A percentile compares a stretch with the other conserved stretches of the same genome.
Evolutionary conservation across 1,140 invertebrate species (phyloP).

Genomic region (Drosophila insularis): DNA sequence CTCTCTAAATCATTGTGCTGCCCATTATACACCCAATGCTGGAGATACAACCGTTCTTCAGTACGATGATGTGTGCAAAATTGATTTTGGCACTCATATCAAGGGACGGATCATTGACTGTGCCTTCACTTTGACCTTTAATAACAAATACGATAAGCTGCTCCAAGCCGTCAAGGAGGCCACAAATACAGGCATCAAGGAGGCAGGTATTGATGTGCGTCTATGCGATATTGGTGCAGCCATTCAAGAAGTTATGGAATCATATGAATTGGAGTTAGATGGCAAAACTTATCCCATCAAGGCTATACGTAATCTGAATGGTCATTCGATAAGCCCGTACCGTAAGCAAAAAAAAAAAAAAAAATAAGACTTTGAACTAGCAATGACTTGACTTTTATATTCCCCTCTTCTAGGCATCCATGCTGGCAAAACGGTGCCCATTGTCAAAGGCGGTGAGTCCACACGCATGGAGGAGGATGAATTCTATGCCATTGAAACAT

Average conservation of each 20-base stretch:
- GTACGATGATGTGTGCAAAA: slow-evolving; percentile 99
- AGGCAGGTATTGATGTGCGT: slow-evolving; percentile 97
- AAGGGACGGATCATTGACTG: slow-evolving; percentile 99
- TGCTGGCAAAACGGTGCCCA: slow-evolving; percentile 99
- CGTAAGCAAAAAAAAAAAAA: slow-evolving; percentile 83
- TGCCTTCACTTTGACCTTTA: slow-evolving; percentile 98
- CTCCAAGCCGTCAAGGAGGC: slow-evolving; percentile 98
- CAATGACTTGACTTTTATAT: not conserved
- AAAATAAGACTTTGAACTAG: not conserved
- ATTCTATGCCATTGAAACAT: slow-evolving; percentile 99
- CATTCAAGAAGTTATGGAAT: slow-evolving; percentile 99
- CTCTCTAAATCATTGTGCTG: slow-evolving; percentile 98
- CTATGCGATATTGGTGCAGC: slow-evolving; percentile 98
- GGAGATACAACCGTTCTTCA: slow-evolving; percentile 97
- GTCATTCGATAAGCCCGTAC: slow-evolving; percentile 98
- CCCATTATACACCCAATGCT: slow-evolving; percentile 99
- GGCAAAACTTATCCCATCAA: slow-evolving; percentile 98
- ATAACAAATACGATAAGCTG: slow-evolving; percentile 97
- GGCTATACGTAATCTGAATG: slow-evolving; percentile 98
- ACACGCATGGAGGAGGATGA: slow-evolving; percentile 99
- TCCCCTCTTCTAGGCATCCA: slow-evolving; percentile 90
- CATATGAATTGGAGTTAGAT: slow-evolving; percentile 98
- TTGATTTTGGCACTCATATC: slow-evolving; percentile 99
- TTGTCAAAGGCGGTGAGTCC: slow-evolving; percentile 99
- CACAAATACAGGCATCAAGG: slow-evolving; percentile 98